Evolutionary conservation across 2,888 invertebrate species (phyloP), one percentile per base, ranked within the genome.

Genomic region (Drosophila longiperda): DNA sequence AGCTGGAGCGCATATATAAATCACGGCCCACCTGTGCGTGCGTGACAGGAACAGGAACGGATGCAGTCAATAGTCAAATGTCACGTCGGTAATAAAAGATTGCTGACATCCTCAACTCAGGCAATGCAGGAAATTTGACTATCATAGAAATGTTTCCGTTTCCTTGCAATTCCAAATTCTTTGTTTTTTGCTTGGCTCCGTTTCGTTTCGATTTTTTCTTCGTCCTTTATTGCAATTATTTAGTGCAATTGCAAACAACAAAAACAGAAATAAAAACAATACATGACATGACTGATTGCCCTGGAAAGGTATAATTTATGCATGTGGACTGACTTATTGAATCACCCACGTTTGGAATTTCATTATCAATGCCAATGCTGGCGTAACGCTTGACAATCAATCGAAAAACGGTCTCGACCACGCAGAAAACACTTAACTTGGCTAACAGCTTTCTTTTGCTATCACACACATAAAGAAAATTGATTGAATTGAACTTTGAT

Each of bases 401-500:
- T 38, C 20, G 50, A 20, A 23, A 63, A 50, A 67, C 50, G 49
- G 36, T 55, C 57, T 52, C 42, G 26, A 53, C 42, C 58, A 63
- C 61, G 52, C 49, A 40, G 61, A 73, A 66, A 69, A 66, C 80
- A 69, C 72, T 80, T 79, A 76, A 77, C 59, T 32, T 69, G 62
- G 33, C 68, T 52, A 42, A 61, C 63, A 64, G 36, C 38, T 38
- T 49, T 17, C 53, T 33, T 26, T 29, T 29, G 12, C 63, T 57
- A 40, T 57, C 58, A 52, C 32, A 40, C 62, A 62, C 42, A 72
- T 78, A 82, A 80, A 74, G 80, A 60, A 80, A 89, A 85, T 87
- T 87, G 89, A 87, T 87, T 87, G 89, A 89, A 87, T 89, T 87
- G 86, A 83, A 85, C 86, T 85, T 87, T 87, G 79, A 85, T 60